A percentile compares a stretch with the other conserved stretches of the same genome.
Conservation (phyloP, 1,140 invertebrate genomes). For the Drosophila jambulina region DNA sequence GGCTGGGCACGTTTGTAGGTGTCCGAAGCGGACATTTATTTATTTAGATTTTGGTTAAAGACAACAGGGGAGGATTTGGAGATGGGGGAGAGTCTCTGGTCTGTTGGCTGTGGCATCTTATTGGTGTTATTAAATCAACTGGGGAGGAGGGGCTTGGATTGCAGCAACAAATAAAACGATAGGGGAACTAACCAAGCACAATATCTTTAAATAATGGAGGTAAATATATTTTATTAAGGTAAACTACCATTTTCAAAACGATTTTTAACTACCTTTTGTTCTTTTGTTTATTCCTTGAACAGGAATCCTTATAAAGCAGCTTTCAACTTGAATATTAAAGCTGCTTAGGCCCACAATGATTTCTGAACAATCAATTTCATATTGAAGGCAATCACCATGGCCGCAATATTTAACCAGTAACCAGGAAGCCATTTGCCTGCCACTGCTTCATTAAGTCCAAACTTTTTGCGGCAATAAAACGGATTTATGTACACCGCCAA, state of each 20-base stretch:
- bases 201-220: neutral
- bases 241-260: neutral
- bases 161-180: neutral
- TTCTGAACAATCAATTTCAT: neutral
- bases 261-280: neutral
- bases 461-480: conserved; percentile 60
- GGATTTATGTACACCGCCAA: conserved; percentile 75
- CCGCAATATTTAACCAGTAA: neutral
- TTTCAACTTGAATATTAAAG: neutral
- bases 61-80: conserved; percentile 30
- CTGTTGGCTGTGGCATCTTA: conserved; percentile 45
- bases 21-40: conserved; percentile 75
- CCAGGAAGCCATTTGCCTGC: conserved; percentile 27
- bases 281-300: neutral
- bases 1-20: conserved; percentile 51
- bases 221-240: neutral
- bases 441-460: conserved; percentile 64
- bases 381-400: neutral
- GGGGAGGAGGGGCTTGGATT: neutral
- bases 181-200: neutral
- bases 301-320: neutral
- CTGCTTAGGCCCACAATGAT: neutral
- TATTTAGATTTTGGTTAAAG: conserved; percentile 73
- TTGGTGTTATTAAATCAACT: conserved; percentile 71
- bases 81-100: conserved; percentile 6